A percentile compares a stretch with the other conserved stretches of the same genome.
These are phyloP conservation scores for Malacoraja senta DNA, from an alignment of 2,797 vertebrate genomes.

Conservation along the genomic window DNA sequence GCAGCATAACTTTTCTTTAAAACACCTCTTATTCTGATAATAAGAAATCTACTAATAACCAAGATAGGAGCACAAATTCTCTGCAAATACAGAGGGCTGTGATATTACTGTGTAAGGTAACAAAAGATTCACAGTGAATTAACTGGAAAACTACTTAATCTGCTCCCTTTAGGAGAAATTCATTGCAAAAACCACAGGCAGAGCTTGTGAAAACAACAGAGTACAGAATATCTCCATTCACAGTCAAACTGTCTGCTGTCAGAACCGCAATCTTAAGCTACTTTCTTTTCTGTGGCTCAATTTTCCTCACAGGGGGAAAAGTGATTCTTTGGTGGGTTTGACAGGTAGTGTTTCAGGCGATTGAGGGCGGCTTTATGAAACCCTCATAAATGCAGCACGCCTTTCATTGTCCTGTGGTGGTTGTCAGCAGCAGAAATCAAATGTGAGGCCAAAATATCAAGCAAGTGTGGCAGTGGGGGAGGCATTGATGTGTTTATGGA, in stretches of 20 bases:
- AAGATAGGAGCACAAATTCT: conserved; percentile 20
- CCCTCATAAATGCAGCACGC: conserved; percentile 78
- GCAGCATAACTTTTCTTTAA: not conserved
- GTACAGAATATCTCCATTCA: conserved; percentile 84
- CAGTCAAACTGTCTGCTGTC: conserved; percentile 94
- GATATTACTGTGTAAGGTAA: conserved; percentile 72
- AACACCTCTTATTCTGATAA: not conserved
- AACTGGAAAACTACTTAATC: conserved; percentile 81
- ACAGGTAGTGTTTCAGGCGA: conserved; percentile 78
- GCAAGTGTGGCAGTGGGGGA: conserved; percentile 58
- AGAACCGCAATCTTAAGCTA: conserved; percentile 75
- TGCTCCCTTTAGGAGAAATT: conserved; percentile 68
- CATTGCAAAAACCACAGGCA: conserved; percentile 82
- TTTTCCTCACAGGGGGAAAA: conserved; percentile 71
- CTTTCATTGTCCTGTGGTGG: conserved; percentile 70
- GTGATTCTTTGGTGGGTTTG: conserved; percentile 67
- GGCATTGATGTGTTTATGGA: not conserved
- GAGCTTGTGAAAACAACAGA: conserved; percentile 97
- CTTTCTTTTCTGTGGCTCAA: conserved; percentile 77
- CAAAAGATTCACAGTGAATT: conserved; percentile 74
- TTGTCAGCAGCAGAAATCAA: conserved; percentile 76
- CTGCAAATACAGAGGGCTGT: conserved; percentile 40
- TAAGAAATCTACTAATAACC: not conserved
- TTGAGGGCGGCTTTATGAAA: conserved; percentile 73
- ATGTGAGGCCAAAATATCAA: conserved; percentile 77